phyloP scores from a whole-genome alignment of 2,113 vertebrate species.

The Willisornis vidua region DNA sequence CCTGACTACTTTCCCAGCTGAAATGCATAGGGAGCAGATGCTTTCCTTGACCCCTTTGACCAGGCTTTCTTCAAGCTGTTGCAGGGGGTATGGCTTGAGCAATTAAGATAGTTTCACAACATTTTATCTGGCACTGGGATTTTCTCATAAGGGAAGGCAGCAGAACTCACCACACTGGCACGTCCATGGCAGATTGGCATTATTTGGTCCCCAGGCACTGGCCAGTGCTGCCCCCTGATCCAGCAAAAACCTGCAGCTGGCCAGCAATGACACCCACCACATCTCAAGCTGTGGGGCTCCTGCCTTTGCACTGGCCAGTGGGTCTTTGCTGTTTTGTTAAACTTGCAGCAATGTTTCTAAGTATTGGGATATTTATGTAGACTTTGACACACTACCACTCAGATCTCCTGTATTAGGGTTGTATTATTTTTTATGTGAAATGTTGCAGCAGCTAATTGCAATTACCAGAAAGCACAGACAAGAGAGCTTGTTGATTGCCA shows the following conservation, averaged over 20 bases:
- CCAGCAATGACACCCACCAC: rapidly evolving
- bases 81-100: neutral
- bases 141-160: neutral
- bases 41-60: neutral
- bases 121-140: neutral
- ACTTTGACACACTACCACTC: constrained; percentile 7
- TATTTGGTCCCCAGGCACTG: neutral
- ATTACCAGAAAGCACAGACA: constrained; percentile 39
- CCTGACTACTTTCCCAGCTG: neutral
- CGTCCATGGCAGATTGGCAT: neutral
- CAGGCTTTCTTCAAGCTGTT: neutral
- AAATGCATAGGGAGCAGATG: neutral
- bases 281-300: rapidly evolving
- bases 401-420: neutral
- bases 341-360: neutral
- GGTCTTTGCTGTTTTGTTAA: neutral
- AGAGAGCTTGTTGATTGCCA: constrained; percentile 36
- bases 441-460: constrained; percentile 39
- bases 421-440: constrained; percentile 17
- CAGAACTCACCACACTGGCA: neutral
- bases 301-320: neutral
- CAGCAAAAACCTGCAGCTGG: rapidly evolving
- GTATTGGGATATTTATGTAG: neutral
- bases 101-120: neutral
- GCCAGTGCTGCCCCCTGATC: rapidly evolving